Evolutionary conservation across 2,113 vertebrate genomes (phyloP), one percentile per base, ranked within the genome.

Genomic region (Muscicapa adusta): DNA sequence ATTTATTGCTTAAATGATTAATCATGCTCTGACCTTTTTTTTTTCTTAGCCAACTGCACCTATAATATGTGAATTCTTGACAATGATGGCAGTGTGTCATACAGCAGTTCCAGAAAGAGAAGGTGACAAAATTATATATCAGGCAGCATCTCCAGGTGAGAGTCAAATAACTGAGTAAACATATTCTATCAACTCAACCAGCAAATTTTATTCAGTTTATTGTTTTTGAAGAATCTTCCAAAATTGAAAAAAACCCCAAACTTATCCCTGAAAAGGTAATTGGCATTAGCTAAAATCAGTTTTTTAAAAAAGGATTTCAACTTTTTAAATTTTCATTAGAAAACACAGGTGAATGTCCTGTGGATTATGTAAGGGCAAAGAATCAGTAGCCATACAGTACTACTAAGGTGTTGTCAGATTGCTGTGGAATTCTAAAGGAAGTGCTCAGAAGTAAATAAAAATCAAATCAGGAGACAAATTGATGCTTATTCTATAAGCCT

Each of bases 1-100:
- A 31, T 28, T 71, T 81, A 34, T 29, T 58, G 20, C 19, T 74
- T 45, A 40, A 48, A 31, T 91, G 15, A 79, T 40, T 86, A 47
- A 18, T 71, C 24, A 20, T 7, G 12, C 17, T 34, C 40, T 77
- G 36, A 56, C 2, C 0, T 34, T 4, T 51, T 61, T 51, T n/a
- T 79, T 63, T 51, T 57, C 83, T 85, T 85, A 99, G 99, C 99
- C 99, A 56, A 99, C 99, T 57, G 99, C 99, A 90, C 98, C 99
- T 79, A 96, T 99, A 96, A 99, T 99, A 95, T 98, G 98, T 97
- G 99, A 99, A n/a, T 99, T 99, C 97, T 98, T 99, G 97, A 99
- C 99, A 60, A 99, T 99, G 99, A 99, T 99, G 99, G 99, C 99
- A 31, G 98, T 99, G 95, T 99, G 99, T 97, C 99, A 99, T 97